Evolutionary conservation across 2,888 invertebrate genomes (phyloP).

Genomic region (Himalopsyche anomala): DNA sequence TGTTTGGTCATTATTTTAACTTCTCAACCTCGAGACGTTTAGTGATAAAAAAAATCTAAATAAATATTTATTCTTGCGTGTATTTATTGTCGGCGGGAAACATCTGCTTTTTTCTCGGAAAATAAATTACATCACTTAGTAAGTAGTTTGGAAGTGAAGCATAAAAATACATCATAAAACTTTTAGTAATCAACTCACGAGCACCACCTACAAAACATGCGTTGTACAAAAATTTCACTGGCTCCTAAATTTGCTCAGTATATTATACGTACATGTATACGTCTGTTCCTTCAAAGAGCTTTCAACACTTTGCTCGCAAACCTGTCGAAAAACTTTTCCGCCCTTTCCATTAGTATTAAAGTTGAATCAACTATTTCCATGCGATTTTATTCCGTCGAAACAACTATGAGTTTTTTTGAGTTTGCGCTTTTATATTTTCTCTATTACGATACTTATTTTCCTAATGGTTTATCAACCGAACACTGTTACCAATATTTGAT

Average conservation of each 20-base stretch:
- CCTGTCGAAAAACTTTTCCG: slow-evolving; percentile 47
- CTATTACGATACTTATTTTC: slow-evolving; percentile 5
- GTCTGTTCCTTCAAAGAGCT: slow-evolving; percentile 37
- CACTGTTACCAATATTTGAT: not conserved
- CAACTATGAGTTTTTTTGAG: slow-evolving; percentile 46
- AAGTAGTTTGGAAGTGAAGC: slow-evolving; percentile 14
- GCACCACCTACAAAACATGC: slow-evolving; percentile 16
- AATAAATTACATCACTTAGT: not conserved
- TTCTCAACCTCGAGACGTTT: too few species aligned
- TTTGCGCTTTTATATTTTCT: not conserved
- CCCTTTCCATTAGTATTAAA: slow-evolving; percentile 58
- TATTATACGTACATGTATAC: slow-evolving; percentile 5
- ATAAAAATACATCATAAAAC: slow-evolving; percentile 24
- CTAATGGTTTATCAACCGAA: not conserved
- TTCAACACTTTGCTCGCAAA: slow-evolving; percentile 45
- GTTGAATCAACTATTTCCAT: slow-evolving; percentile 58
- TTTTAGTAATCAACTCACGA: slow-evolving; percentile 15
- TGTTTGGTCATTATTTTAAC: too few species aligned
- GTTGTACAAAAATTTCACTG: slow-evolving; percentile 21
- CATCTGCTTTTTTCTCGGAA: too few species aligned
- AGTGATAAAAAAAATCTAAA: too few species aligned
- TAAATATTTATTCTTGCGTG: too few species aligned
- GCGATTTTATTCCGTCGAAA: slow-evolving; percentile 43
- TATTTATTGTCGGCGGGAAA: too few species aligned
- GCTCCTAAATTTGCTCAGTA: slow-evolving; percentile 6